Conservation (phyloP, 2,113 vertebrate species). For the Megaptera novaeangliae region DNA sequence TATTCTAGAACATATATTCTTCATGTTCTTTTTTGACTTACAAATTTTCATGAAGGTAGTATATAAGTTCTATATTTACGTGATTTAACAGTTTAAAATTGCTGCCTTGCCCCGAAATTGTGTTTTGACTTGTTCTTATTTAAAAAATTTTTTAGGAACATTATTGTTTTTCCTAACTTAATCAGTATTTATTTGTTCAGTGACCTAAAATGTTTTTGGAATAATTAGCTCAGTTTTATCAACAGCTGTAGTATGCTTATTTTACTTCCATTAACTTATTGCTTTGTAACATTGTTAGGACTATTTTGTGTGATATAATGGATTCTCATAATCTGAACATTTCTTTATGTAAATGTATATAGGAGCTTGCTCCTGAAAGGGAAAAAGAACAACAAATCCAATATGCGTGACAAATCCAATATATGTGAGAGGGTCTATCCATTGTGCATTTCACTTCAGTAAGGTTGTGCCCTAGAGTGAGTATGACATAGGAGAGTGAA, state of each 20-base stretch:
- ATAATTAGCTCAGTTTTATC: neutral
- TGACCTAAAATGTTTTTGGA: neutral
- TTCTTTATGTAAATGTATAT: neutral
- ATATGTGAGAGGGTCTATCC: neutral
- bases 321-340: neutral
- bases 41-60: slow-evolving; percentile 10
- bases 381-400: neutral
- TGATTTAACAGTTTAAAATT: slow-evolving; percentile 30
- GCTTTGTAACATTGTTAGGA: neutral
- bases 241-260: neutral
- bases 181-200: neutral
- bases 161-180: neutral
- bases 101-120: neutral
- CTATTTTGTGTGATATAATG: neutral
- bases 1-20: neutral
- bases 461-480: neutral
- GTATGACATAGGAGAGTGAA: neutral
- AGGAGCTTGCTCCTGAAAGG: neutral
- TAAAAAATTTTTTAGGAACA: neutral
- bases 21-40: neutral
- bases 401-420: neutral
- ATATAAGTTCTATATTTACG: neutral
- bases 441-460: neutral
- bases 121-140: slow-evolving; percentile 12
- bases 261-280: neutral